Evolutionary conservation across 2,888 invertebrate genomes (phyloP).

Genomic region (Macaria notata): DNA sequence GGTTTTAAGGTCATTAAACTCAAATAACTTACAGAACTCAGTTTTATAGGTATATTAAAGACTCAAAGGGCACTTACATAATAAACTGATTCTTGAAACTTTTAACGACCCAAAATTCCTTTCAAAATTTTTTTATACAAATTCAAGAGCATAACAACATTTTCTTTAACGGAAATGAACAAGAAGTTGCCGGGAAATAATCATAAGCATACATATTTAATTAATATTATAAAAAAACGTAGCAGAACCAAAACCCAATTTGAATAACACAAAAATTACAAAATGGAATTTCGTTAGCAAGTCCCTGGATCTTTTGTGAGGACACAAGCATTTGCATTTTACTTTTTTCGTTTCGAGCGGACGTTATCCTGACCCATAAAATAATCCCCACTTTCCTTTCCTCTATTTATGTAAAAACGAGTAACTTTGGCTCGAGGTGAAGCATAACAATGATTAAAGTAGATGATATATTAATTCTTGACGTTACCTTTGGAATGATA

Average conservation of each 20-base stretch:
- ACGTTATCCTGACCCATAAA: background rate
- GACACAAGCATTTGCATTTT: conserved; percentile 7
- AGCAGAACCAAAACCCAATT: background rate
- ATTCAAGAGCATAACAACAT: too few relatives aligned
- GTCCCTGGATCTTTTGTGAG: conserved; percentile 5
- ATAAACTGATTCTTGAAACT: background rate
- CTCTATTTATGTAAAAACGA: too few relatives aligned
- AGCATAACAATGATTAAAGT: too few relatives aligned
- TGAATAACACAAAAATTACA: conserved; percentile 4
- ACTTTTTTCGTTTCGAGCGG: background rate
- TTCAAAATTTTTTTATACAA: too few relatives aligned
- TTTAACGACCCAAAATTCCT: background rate
- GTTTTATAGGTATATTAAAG: too few relatives aligned
- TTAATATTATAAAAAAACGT: background rate
- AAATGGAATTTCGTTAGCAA: conserved; percentile 6
- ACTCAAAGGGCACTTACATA: too few relatives aligned
- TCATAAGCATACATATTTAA: background rate
- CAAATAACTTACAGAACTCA: too few relatives aligned
- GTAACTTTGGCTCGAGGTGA: too few relatives aligned
- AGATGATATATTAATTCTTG: too few relatives aligned
- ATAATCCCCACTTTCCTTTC: too few relatives aligned
- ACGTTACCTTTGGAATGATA: too few relatives aligned
- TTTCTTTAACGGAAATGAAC: background rate
- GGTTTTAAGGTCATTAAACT: too few relatives aligned
- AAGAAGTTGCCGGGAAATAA: background rate